phyloP scores from a whole-genome alignment of 37 sponge, comb jelly and placozoan species.

The Bolinopsis microptera region DNA sequence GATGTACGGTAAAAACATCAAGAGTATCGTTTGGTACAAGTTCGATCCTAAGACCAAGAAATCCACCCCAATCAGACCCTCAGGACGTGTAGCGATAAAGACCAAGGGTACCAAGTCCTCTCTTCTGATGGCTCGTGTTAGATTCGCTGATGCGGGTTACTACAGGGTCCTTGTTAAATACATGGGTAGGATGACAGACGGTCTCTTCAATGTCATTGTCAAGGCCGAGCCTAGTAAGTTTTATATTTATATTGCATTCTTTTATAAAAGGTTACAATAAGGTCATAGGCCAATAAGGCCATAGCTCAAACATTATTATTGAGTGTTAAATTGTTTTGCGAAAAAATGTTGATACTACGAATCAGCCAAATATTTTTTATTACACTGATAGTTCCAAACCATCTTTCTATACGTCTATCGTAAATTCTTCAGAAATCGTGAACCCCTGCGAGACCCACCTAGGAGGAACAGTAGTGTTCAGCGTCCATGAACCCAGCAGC shows the following conservation, averaged over 20 bases:
- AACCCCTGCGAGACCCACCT: slow-evolving; percentile 10
- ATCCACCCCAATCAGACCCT: slow-evolving; percentile 6
- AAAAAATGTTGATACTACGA: too few species aligned
- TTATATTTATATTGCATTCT: too few species aligned
- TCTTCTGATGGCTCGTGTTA: slow-evolving; percentile 34
- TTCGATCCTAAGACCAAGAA: slow-evolving; percentile 41
- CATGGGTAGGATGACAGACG: slow-evolving; percentile 20
- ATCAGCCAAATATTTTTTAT: too few species aligned
- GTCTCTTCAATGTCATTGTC: slow-evolving; percentile 28
- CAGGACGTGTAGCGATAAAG: slow-evolving; percentile 26
- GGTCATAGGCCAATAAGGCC: too few species aligned
- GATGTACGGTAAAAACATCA: slow-evolving; percentile 23
- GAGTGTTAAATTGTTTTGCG: too few species aligned
- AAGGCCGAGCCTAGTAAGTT: slow-evolving; percentile 27
- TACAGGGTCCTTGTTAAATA: slow-evolving; percentile 42
- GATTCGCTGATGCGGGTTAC: slow-evolving; percentile 22
- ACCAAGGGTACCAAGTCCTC: slow-evolving; percentile 15
- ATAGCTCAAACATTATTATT: too few species aligned
- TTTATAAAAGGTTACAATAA: too few species aligned
- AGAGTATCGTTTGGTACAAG: slow-evolving; percentile 35
- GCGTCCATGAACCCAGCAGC: slow-evolving; percentile 37
- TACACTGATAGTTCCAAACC: too few species aligned
- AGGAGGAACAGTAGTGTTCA: slow-evolving; percentile 21
- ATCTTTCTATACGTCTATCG: too few species aligned
- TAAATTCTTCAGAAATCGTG: slow-evolving; percentile 28